Percentiles rank a stretch among this genome's conserved stretches.
phyloP scores from a whole-genome alignment of 30 jellyfish, hydroid and myxozoan genomes.

The Turritopsis dohrnii region DNA sequence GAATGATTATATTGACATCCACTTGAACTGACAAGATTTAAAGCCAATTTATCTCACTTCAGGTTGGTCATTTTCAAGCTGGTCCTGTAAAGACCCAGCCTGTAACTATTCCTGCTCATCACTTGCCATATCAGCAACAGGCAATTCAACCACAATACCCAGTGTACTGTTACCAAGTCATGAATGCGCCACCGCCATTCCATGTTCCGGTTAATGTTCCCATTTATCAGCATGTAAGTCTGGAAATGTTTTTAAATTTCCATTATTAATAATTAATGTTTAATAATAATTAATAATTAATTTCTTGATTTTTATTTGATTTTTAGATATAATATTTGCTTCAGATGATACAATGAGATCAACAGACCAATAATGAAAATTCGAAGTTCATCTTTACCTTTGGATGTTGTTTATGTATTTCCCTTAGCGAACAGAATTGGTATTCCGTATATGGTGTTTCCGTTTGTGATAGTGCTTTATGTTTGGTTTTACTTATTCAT shows the following conservation, averaged over 20 bases:
- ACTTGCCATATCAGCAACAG: conserved; percentile 17
- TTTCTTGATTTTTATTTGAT: not conserved
- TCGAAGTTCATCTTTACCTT: not conserved
- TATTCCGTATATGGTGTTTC: not conserved
- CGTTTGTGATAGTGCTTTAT: not conserved
- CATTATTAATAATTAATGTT: no score
- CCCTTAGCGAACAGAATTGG: not conserved
- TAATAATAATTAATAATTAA: no score
- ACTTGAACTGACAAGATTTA: no score
- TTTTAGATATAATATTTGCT: not conserved
- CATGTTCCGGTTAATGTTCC: conserved; percentile 19
- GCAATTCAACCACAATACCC: not conserved
- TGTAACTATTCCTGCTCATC: not conserved
- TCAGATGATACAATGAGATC: not conserved
- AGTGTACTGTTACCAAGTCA: not conserved
- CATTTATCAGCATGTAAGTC: not conserved
- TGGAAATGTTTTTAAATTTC: no score
- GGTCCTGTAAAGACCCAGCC: not conserved
- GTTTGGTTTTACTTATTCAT: not conserved
- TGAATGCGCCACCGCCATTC: conserved; percentile 11
- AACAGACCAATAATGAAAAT: not conserved
- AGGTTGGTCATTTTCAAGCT: not conserved
- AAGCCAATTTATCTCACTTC: no score
- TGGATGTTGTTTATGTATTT: not conserved
- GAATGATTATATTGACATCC: not conserved